Base-by-base conservation (phyloP, 2,888 invertebrate species). In the Noctua janthina region DNA sequence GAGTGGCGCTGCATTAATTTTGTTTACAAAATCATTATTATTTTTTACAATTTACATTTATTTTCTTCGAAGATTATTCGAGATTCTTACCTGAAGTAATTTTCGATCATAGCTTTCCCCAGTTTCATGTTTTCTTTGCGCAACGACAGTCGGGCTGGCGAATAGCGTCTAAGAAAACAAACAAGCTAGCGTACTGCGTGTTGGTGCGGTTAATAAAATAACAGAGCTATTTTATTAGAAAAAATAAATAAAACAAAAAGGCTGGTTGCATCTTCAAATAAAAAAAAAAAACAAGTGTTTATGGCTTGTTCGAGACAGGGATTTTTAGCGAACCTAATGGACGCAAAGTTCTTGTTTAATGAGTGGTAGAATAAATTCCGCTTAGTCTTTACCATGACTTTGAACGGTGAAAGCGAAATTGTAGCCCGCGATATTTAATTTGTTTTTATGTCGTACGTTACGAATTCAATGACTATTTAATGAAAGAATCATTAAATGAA, bases 91-190 rank as follows among this genome's bases (percentile, higher is more conserved):
- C 98, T 98, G 97, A 98, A 98, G 94, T 97, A 98, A 96, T 97
- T 98, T 97, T 98, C 98, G 96, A 98, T 98, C 94, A 98, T 97
- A 94, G 98, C 98, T 94, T 98, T 98, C 91, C 98, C 98, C 93
- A 98, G 97, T 97, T 98, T 98, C 97, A 98, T 97, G 95, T 98
- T 98, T 91, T 98, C 97, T 97, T 98, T 98, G 95, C 98, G 98
- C 95, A 98, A 97, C 94, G 98, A 98, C 96, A 98, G 97, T 96
- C 98, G 97, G 97, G 98, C 98, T 92, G 98, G 98, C 97, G 98
- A 98, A 97, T 98, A 98, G 97, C 98, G 98, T 97, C 98, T 98
- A 98, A 93, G 94, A 94, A 95, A 96, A 96, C 94, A 96, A 95
- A 96, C 94, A 92, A 90, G 93, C 96, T 95, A 95, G 95, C 95